These are phyloP conservation scores for Elegia similella DNA, from an alignment of 2,888 invertebrate species.

Conservation along the genomic window DNA sequence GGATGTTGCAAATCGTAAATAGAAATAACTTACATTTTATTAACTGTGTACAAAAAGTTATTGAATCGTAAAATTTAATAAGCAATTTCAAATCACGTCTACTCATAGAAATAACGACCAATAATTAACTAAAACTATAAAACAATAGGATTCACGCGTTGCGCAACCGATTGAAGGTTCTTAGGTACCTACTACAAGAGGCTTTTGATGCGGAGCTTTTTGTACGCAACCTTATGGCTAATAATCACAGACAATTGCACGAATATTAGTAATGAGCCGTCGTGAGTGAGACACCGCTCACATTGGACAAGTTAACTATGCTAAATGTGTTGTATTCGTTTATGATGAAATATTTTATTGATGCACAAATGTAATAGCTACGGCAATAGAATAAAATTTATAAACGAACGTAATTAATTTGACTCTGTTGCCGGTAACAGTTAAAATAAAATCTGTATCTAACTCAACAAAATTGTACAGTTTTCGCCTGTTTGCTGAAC, in stretches of 20 bases:
- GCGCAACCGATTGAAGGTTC: slow-evolving; percentile 8
- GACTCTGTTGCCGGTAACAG: too few relatives aligned
- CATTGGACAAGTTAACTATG: background rate
- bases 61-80: background rate
- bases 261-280: slow-evolving; percentile 50
- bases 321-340: too few relatives aligned
- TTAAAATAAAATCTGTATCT: too few relatives aligned
- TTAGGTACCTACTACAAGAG: slow-evolving; percentile 7
- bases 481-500: too few relatives aligned
- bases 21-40: background rate
- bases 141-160: slow-evolving; percentile 5
- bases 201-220: slow-evolving; percentile 25
- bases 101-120: background rate
- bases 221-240: slow-evolving; percentile 31
- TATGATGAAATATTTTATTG: background rate
- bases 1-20: too few relatives aligned
- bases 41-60: background rate
- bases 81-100: background rate
- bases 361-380: too few relatives aligned
- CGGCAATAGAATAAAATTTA: too few relatives aligned
- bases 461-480: too few relatives aligned
- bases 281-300: slow-evolving; percentile 1
- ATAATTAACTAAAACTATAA: background rate
- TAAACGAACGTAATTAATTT: too few relatives aligned
- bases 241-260: slow-evolving; percentile 51